phyloP scores from a whole-genome alignment of 2,797 vertebrate species.

The Megaceryle alcyon region DNA sequence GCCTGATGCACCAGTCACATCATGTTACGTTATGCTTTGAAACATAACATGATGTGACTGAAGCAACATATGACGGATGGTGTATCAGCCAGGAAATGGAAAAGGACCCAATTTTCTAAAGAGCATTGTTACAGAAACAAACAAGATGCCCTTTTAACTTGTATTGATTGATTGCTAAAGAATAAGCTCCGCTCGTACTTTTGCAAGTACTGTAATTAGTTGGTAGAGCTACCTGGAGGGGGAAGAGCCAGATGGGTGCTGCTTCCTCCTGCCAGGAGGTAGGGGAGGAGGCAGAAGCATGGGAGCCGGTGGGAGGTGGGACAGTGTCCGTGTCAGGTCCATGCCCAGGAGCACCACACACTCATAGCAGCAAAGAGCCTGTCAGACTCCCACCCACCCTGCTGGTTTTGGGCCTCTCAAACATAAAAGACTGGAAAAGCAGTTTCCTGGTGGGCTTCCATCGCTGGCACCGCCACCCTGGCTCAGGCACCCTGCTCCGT shows the following conservation, averaged over 20 bases:
- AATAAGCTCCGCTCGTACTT: slow-evolving; percentile 50
- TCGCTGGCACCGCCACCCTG: accelerated
- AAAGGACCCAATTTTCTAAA: slow-evolving; percentile 70
- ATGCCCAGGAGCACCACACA: accelerated
- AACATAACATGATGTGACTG: slow-evolving; percentile 47
- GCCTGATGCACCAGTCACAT: slow-evolving; percentile 43
- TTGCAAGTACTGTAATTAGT: slow-evolving; percentile 47
- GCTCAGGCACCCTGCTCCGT: background rate
- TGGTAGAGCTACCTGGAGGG: slow-evolving; percentile 10
- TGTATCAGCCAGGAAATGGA: slow-evolving; percentile 29
- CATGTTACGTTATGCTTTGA: slow-evolving; percentile 14
- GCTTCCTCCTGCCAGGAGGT: background rate
- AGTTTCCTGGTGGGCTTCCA: background rate
- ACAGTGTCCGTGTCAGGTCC: accelerated
- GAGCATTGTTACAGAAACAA: slow-evolving; percentile 71
- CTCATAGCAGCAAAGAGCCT: accelerated
- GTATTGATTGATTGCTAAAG: slow-evolving; percentile 70
- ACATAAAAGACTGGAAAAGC: background rate
- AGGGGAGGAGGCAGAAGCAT: background rate
- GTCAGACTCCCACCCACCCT: accelerated
- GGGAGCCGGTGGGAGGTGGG: background rate
- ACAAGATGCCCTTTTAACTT: slow-evolving; percentile 74
- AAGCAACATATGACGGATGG: slow-evolving; percentile 58
- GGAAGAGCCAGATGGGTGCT: accelerated
- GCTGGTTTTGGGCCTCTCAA: background rate